Evolutionary conservation across 2,888 invertebrate genomes (phyloP), one percentile per base, ranked within the genome.

Genomic region (Leptinotarsa peninsularis): DNA sequence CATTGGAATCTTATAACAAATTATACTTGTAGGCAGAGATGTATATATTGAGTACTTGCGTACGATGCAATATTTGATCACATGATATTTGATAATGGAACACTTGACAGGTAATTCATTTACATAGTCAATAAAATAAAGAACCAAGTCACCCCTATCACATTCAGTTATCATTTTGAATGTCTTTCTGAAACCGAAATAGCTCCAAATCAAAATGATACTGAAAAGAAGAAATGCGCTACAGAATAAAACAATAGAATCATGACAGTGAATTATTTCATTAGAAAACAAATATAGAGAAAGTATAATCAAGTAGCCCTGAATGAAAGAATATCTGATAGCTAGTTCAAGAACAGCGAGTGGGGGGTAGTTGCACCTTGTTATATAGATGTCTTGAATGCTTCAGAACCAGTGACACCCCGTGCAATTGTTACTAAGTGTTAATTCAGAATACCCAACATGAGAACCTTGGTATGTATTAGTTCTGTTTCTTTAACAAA

Each of bases 221-320:
- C 43, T 43, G 43, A 43, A 43, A 43, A 13, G 3, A 43, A 43
- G 10, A 43, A 58, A 7, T 2, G 13, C 7, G 58, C n/a, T 52
- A 58, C n/a, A 49, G 15, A 58, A 49, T 15, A 7, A 17, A 69
- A 73, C 60, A 74, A 74, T 72, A 63, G 4, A 43, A 43, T 66
- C 23, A 50, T 66, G 23, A 66, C 52, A 68, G 18, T 66, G 23
- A 43, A 66, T 69, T 58, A 43, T 71, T 15, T 71, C n/a, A 66
- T 72, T 66, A 66, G 66, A 77, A 73, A 78, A 74, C 63, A 76
- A 70, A 74, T 33, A 54, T 71, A 78, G 81, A 79, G 82, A 83
- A 82, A 82, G 83, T 83, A 81, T 82, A 81, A 82, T 80, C 80
- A 81, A 78, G 79, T 83, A 82, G 81, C 82, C 82, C 82, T 82